phyloP scores from a whole-genome alignment of 2,888 invertebrate species.

The Eupsilia transversa region DNA sequence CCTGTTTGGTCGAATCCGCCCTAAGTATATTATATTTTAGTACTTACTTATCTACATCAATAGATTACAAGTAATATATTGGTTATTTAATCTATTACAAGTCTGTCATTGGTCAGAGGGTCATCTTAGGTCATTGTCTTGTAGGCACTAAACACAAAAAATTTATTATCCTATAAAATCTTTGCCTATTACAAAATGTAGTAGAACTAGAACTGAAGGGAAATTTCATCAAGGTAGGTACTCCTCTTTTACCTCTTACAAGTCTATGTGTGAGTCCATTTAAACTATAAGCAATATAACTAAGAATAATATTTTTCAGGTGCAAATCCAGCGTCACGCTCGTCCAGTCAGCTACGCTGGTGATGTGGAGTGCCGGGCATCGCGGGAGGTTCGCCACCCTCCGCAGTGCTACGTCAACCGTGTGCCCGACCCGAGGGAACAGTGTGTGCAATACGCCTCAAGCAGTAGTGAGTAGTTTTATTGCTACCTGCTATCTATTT shows the following conservation, averaged over 20 bases:
- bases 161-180: not conserved
- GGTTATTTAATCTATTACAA: not conserved
- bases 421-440: constrained; percentile 70
- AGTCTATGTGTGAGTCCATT: not conserved
- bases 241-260: not conserved
- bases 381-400: constrained; percentile 64
- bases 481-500: too few relatives aligned
- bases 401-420: constrained; percentile 75
- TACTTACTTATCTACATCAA: not conserved
- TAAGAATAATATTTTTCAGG: constrained; percentile 65
- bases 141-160: not conserved
- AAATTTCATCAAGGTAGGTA: not conserved
- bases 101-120: too few relatives aligned
- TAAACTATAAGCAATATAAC: not conserved
- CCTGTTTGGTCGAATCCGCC: too few relatives aligned
- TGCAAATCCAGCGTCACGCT: constrained; percentile 79
- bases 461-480: constrained; percentile 91
- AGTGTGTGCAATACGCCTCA: constrained; percentile 91
- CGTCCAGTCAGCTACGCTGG: constrained; percentile 88
- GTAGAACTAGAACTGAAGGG: not conserved
- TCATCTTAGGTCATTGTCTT: not conserved
- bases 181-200: not conserved
- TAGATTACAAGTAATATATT: not conserved
- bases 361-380: constrained; percentile 70
- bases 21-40: too few relatives aligned